Evolutionary conservation across 2,113 vertebrate species (phyloP).

Genomic region (Lepus timidus): DNA sequence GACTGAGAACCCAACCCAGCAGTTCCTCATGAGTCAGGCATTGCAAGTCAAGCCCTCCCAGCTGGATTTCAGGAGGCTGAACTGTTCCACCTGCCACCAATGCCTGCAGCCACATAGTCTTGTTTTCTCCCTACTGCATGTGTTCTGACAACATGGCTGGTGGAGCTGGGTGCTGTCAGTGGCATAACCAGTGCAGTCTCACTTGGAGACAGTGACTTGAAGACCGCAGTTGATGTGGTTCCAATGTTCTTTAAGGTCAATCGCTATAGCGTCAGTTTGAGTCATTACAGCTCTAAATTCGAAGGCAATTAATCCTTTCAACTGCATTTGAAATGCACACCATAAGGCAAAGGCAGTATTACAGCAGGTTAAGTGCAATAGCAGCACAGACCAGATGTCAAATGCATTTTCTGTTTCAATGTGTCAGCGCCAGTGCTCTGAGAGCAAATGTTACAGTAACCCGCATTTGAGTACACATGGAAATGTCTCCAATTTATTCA

Average conservation of each 20-base stretch:
- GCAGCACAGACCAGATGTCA: conserved; percentile 17
- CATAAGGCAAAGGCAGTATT: background rate
- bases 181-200: conserved; percentile 69
- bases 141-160: conserved; percentile 22
- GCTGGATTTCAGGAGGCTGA: background rate
- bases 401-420: conserved; percentile 34
- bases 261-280: conserved; percentile 45
- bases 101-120: background rate
- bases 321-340: conserved; percentile 35
- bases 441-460: conserved; percentile 29
- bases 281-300: conserved; percentile 41
- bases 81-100: background rate
- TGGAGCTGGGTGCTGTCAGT: conserved; percentile 26
- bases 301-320: conserved; percentile 64
- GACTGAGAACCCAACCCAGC: background rate
- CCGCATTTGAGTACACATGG: background rate
- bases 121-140: background rate
- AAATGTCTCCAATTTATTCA: background rate
- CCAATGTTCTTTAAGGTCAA: conserved; percentile 69
- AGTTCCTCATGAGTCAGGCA: background rate
- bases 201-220: conserved; percentile 59
- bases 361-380: background rate
- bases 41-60: background rate
- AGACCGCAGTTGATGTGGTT: conserved; percentile 69
- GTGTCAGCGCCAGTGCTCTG: background rate